A percentile compares a stretch with the other conserved stretches of the same genome.
phyloP scores from a whole-genome alignment of 2,888 invertebrate species.

The Tridacna gigas region DNA sequence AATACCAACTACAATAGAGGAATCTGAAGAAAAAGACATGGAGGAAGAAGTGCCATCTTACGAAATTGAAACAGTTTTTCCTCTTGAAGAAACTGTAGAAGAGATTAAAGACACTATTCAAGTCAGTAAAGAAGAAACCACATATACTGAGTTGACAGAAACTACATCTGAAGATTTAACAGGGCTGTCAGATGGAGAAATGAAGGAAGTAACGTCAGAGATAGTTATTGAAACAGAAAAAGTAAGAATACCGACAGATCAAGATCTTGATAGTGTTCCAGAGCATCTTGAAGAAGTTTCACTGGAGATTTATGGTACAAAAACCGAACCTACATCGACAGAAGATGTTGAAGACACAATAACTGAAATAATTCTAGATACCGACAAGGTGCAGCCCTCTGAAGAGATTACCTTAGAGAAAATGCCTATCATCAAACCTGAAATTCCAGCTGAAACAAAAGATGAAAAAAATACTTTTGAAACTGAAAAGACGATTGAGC shows the following conservation, averaged over 20 bases:
- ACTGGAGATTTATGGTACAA: conserved; percentile 37
- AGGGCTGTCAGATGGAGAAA: neutral
- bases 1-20: conserved; percentile 21
- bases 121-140: conserved; percentile 27
- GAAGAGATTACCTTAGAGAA: conserved; percentile 46
- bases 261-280: neutral
- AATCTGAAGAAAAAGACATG: neutral
- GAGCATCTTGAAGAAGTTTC: conserved; percentile 16
- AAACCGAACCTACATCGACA: conserved; percentile 17
- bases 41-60: conserved; percentile 14
- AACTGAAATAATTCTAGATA: conserved; percentile 20
- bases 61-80: conserved; percentile 50
- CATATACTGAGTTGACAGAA: conserved; percentile 46
- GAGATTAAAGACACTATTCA: conserved; percentile 57
- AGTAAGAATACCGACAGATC: too few relatives aligned
- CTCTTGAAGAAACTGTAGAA: conserved; percentile 63
- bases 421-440: conserved; percentile 31
- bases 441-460: neutral
- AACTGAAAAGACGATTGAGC: neutral
- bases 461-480: neutral
- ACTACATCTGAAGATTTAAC: conserved; percentile 30
- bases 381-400: neutral
- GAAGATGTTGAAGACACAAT: neutral
- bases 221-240: too few relatives aligned
- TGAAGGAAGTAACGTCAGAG: neutral